These are phyloP conservation scores for Dendronephthya gigantea DNA, from an alignment of 64 coral and sea anemone species.

Conservation along the genomic window DNA sequence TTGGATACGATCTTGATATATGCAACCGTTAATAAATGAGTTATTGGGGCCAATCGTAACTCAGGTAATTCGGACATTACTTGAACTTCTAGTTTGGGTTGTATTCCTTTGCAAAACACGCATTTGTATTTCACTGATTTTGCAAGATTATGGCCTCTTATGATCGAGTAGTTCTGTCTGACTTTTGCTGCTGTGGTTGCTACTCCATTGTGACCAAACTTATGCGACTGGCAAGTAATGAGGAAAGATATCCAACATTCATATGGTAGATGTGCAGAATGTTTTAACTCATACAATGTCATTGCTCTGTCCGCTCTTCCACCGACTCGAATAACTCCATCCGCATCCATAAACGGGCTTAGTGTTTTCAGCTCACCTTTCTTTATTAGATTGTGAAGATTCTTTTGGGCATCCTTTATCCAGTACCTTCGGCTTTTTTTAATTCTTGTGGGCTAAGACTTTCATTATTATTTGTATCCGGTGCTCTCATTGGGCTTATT, in stretches of 20 bases:
- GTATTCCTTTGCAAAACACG: background rate
- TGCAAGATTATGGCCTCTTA: background rate
- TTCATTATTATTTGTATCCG: background rate
- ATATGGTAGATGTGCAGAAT: background rate
- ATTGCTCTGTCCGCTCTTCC: background rate
- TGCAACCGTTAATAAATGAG: too few species aligned
- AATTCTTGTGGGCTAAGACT: background rate
- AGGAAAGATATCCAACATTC: background rate
- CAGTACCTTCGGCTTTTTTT: background rate
- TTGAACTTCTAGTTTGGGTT: background rate
- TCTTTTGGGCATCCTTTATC: background rate
- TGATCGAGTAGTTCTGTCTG: background rate
- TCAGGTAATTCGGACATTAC: background rate
- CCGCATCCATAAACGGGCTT: background rate
- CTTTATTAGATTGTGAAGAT: background rate
- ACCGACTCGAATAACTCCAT: background rate
- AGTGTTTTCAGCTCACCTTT: background rate
- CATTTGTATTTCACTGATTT: background rate
- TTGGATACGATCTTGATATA: too few species aligned
- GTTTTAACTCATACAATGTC: background rate
- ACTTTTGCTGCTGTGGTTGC: background rate
- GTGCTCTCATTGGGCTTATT: background rate
- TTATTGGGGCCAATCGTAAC: background rate
- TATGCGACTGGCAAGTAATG: background rate
- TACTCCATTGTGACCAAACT: background rate